Percentiles rank a stretch among this genome's conserved stretches.
These are phyloP conservation scores for Syrista parreyssii DNA, from an alignment of 2,888 invertebrate species.

Conservation along the genomic window DNA sequence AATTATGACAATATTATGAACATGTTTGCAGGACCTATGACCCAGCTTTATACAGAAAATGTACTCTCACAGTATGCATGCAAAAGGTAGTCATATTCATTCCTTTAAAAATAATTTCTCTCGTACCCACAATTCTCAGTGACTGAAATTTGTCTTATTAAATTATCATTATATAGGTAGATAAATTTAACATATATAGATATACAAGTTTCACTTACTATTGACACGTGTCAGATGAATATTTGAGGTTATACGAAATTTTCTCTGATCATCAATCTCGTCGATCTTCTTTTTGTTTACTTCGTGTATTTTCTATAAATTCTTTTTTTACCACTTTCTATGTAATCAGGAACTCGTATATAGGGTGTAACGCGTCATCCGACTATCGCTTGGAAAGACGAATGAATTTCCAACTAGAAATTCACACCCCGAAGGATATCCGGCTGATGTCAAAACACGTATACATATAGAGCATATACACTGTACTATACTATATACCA, in stretches of 20 bases:
- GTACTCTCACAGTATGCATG: slow-evolving; percentile 50
- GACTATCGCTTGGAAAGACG: background rate
- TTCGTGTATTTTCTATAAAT: background rate
- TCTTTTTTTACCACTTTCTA: background rate
- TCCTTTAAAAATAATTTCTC: slow-evolving; percentile 25
- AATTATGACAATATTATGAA: slow-evolving; percentile 11
- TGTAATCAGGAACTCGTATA: background rate
- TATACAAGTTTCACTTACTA: background rate
- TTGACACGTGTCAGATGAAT: background rate
- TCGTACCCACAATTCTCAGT: background rate
- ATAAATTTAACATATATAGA: background rate
- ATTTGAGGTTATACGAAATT: too few relatives aligned
- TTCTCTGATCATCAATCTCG: background rate
- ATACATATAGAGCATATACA: background rate
- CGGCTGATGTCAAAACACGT: background rate
- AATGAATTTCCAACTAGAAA: background rate
- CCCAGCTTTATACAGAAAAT: slow-evolving; percentile 52
- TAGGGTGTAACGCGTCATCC: background rate
- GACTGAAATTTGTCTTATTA: background rate
- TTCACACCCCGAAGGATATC: background rate
- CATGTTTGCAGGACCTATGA: slow-evolving; percentile 52
- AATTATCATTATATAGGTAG: background rate
- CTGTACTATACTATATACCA: too few relatives aligned
- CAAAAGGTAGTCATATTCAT: slow-evolving; percentile 48
- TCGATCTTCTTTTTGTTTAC: background rate